Base-by-base conservation (phyloP, 1,140 invertebrate genomes). In the Druon quercuslanigerum region DNA sequence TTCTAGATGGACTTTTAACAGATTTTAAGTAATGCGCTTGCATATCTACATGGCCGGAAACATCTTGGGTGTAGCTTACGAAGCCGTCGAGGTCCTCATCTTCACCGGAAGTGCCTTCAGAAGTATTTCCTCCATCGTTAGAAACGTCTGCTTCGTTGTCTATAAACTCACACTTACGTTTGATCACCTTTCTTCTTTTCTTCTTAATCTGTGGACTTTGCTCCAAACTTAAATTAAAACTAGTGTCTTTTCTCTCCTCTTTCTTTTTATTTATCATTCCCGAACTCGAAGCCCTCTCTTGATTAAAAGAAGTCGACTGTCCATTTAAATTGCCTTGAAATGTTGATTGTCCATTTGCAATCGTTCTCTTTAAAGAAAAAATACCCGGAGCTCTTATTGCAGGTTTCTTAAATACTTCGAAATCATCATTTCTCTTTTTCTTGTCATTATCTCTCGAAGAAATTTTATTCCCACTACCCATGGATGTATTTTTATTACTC, bases 1-100 rank as follows among this genome's bases (percentile, higher is more conserved):
- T 73, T 51, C 74, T 79, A 0, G 66, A 3, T 0, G 88, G 89
- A 74, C 89, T 89, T 46, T 89, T 93, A 3, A 93, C 82, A 19
- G 93, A 93, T 77, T 92, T 92, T 20, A 95, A 84, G 85, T 95
- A 95, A 77, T 93, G 90, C 6, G 90, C 92, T 40, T 92, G 88
- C 90, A 94, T 92, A 77, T 94, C 91, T 13, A 90, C 78, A 46
- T 85, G 50, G 60, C 90, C 89, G 7, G 90, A 86, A 8, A 87
- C 80, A 50, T 92, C 86, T 73, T 91, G 90, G 1, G 89, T 87
- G 46, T 91, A 83, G 75, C 89, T 91, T 0, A 91, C 83, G 46
- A 91, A 91, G 76, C 74, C 77, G 0, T 72, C 51, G 6, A 90
- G 86, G 56, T 92, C 88, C 12, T 90, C 85, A 0, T 92, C 88